Percentiles rank a stretch among this genome's conserved stretches.
These are phyloP conservation scores for Paedocypris sp. DNA, from an alignment of 2,113 vertebrate species.

Conservation along the genomic window DNA sequence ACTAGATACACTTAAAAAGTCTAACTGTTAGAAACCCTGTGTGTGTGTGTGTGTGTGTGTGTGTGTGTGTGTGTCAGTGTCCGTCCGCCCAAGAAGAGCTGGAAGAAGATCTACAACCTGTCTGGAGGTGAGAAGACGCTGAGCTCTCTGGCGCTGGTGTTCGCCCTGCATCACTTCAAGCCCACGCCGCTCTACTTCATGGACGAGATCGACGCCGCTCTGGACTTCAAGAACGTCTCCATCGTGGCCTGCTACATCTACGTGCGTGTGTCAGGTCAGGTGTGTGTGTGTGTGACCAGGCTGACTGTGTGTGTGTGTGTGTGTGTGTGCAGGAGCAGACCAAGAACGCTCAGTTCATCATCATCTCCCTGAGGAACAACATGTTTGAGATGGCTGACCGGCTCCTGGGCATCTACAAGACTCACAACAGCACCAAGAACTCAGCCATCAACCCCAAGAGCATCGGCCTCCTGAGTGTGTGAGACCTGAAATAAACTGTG, in stretches of 20 bases:
- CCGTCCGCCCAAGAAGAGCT: slow-evolving; percentile 94
- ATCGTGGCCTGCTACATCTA: slow-evolving; percentile 96
- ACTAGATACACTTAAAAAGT: too few species aligned
- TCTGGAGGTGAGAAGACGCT: slow-evolving; percentile 96
- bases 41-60: not conserved
- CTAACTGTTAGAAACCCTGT: too few species aligned
- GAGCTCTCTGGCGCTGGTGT: slow-evolving; percentile 90
- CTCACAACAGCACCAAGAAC: slow-evolving; percentile 85
- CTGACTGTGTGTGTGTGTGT: too few species aligned
- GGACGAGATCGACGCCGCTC: slow-evolving; percentile 96
- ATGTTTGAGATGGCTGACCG: slow-evolving; percentile 97
- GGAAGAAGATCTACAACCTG: slow-evolving; percentile 98
- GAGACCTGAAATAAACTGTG: too few species aligned
- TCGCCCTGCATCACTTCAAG: slow-evolving; percentile 94
- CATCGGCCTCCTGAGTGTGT: slow-evolving; percentile 69
- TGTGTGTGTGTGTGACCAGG: too few species aligned
- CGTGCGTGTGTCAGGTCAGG: too few species aligned
- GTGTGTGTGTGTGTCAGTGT: slow-evolving; percentile 59
- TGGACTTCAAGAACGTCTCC: slow-evolving; percentile 98
- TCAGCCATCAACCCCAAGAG: slow-evolving; percentile 85
- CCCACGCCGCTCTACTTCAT: slow-evolving; percentile 96
- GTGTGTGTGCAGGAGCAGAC: slow-evolving; percentile 97
- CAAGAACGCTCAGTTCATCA: slow-evolving; percentile 95
- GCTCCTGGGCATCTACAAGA: slow-evolving; percentile 93
- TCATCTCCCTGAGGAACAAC: slow-evolving; percentile 96